Conservation (phyloP, 2,888 invertebrate species). For the Ceratothoa steindachneri region DNA sequence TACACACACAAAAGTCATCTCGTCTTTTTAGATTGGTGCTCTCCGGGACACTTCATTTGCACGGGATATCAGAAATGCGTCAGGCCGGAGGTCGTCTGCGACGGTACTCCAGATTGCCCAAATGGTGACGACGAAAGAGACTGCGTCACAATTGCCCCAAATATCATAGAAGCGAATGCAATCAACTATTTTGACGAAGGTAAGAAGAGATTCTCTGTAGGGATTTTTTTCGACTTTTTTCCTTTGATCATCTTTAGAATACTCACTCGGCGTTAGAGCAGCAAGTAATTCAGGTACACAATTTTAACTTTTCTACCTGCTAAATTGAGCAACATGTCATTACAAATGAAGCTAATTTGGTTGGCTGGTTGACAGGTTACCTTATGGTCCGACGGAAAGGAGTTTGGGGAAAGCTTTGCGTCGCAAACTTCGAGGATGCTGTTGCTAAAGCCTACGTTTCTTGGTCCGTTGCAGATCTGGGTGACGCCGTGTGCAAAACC, state of each 20-base stretch:
- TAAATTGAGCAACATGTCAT: too few relatives aligned
- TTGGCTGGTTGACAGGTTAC: constrained; percentile 59
- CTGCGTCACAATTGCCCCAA: constrained; percentile 65
- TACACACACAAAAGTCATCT: too few relatives aligned
- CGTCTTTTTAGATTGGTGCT: constrained; percentile 79
- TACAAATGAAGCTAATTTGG: too few relatives aligned
- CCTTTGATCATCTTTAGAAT: too few relatives aligned
- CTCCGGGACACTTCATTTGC: constrained; percentile 68
- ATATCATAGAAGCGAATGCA: constrained; percentile 59
- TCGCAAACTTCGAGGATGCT: constrained; percentile 64
- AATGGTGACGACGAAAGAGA: constrained; percentile 71
- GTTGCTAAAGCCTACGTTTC: constrained; percentile 59
- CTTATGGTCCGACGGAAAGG: constrained; percentile 71
- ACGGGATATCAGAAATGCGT: constrained; percentile 68
- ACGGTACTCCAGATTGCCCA: constrained; percentile 66
- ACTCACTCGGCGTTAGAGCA: too few relatives aligned
- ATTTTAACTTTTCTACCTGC: too few relatives aligned
- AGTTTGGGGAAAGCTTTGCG: constrained; percentile 71
- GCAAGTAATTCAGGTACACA: too few relatives aligned
- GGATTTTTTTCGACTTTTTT: too few relatives aligned
- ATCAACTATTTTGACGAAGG: constrained; percentile 59
- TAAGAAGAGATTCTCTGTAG: constrained; percentile 49
- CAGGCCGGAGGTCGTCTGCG: constrained; percentile 64
- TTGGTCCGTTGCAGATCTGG: constrained; percentile 66
- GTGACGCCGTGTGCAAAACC: constrained; percentile 69